Conservation (phyloP, 2,113 vertebrate species). For the Pseudopodoces humilis region DNA sequence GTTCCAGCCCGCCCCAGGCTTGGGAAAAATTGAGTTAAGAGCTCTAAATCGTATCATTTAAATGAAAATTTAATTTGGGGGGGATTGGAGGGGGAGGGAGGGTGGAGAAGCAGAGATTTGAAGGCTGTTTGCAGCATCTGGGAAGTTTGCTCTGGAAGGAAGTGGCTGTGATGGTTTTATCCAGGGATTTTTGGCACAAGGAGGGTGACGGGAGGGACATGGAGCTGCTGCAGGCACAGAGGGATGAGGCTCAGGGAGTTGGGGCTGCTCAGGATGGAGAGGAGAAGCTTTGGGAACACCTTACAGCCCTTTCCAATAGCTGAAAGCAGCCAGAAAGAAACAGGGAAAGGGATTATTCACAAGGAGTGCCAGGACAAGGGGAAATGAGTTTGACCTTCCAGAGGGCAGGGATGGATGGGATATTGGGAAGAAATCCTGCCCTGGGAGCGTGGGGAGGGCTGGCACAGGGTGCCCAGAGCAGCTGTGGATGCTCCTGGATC, state of each 20-base stretch:
- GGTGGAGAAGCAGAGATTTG: neutral
- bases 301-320: neutral
- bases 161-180: neutral
- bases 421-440: accelerated
- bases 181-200: accelerated
- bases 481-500: neutral
- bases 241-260: neutral
- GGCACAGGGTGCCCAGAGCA: accelerated
- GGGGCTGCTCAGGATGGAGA: neutral
- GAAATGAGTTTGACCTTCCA: neutral
- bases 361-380: neutral
- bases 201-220: neutral
- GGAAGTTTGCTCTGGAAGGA: neutral
- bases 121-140: neutral
- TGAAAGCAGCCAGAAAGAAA: too few species aligned
- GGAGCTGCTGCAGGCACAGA: neutral
- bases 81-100: accelerated
- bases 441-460: accelerated
- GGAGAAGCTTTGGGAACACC: neutral
- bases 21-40: neutral
- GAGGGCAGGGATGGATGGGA: neutral
- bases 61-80: slow-evolving; percentile 8
- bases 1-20: neutral
- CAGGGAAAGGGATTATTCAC: neutral
- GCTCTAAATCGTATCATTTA: neutral